Evolutionary conservation across 1,140 invertebrate species (phyloP), one percentile per base, ranked within the genome.

Genomic region (Copidosoma floridanum): DNA sequence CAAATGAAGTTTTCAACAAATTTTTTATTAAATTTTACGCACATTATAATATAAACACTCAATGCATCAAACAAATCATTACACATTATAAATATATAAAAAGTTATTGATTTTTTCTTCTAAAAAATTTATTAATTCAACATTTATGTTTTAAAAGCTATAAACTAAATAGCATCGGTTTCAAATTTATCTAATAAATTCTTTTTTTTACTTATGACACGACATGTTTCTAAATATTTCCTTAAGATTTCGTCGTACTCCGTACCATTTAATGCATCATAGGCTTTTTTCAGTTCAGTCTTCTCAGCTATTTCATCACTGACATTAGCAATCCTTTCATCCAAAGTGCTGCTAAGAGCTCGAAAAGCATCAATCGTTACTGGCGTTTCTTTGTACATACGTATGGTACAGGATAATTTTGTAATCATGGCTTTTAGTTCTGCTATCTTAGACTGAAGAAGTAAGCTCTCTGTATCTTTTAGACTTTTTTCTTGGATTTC

Each of bases 361-460:
- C 48, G 65, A 14, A 70, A 75, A 27, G 75, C 73, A 47, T 72
- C 58, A 12, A 72, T 21, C 6, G 75, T 76, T 29, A 46, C 41
- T 7, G 75, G 66, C 7, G 72, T 74, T 55, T 77, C 75, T n/a
- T 62, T 69, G 20, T 67, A 76, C 73, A 77, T 74, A 55, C 61
- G 68, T 16, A 68, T 61, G 8, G 65, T 62, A 27, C 73, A 75
- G 12, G 66, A 64, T 12, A 72, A 51, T 48, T 69, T 72, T 24
- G 68, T 68, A 23, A 76, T 66, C 23, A 66, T 70, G 48, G 68
- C 68, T 65, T 75, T 72, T 11, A 69, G 24, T 37, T 75, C 65
- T 7, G 66, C 61, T 41, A 76, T 56, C 67, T 75, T 48, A 11
- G 70, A 57, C 62, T 73, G 60, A 6, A 73, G 37, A 21, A 68